phyloP scores from a whole-genome alignment of 2,113 vertebrate genomes.

The Gnathonemus longibarbis region DNA sequence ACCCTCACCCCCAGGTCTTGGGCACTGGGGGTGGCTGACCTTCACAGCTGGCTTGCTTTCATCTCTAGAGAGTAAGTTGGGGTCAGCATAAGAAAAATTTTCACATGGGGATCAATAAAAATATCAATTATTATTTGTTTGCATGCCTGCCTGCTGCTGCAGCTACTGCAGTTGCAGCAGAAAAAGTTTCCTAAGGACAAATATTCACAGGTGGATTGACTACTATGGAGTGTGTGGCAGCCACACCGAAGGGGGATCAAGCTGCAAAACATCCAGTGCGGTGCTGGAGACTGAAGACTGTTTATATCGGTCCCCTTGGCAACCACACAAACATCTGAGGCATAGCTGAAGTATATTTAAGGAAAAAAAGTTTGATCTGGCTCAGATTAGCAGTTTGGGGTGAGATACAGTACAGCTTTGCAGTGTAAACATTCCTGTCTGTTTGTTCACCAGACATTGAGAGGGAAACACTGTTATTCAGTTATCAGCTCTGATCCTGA shows the following conservation, averaged over 20 bases:
- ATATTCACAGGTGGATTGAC: not conserved
- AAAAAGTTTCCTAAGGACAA: not conserved
- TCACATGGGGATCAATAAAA: too few relatives aligned
- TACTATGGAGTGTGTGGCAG: not conserved
- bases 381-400: not conserved
- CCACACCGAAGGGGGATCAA: not conserved
- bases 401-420: not conserved
- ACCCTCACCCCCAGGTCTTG: too few relatives aligned
- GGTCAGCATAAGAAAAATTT: too few relatives aligned
- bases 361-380: not conserved
- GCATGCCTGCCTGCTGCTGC: not conserved
- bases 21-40: too few relatives aligned
- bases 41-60: too few relatives aligned
- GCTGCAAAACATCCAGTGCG: not conserved
- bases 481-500: not conserved
- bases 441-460: not conserved
- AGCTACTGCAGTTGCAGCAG: too few relatives aligned
- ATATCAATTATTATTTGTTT: too few relatives aligned
- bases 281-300: not conserved
- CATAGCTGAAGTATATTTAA: not conserved
- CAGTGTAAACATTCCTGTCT: not conserved
- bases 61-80: too few relatives aligned
- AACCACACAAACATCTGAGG: slow-evolving; percentile 4
- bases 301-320: not conserved
- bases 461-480: not conserved